Conservation (phyloP, 2,113 vertebrate species). For the Saccopteryx bilineata region DNA sequence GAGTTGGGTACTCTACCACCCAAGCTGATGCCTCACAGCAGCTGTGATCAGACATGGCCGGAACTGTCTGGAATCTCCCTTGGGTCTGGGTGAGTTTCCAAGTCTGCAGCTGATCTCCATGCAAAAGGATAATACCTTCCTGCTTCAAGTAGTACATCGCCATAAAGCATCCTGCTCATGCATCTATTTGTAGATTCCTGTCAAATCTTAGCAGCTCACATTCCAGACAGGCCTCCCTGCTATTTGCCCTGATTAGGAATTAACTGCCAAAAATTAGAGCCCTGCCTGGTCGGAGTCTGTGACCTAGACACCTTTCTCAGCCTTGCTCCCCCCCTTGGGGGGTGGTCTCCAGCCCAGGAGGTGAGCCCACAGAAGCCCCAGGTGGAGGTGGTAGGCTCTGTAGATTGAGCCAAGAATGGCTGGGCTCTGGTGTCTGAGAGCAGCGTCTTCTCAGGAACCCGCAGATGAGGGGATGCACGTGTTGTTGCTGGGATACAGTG, state of each 20-base stretch:
- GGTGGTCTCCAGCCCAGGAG: background rate
- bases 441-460: slow-evolving; percentile 41
- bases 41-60: background rate
- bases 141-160: background rate
- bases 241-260: background rate
- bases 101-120: background rate
- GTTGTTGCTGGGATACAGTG: slow-evolving; percentile 80
- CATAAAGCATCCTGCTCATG: no score
- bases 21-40: background rate
- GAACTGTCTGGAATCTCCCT: accelerated
- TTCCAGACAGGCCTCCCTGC: background rate
- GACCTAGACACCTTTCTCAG: background rate
- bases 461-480: slow-evolving; percentile 59
- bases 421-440: slow-evolving; percentile 46
- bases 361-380: background rate
- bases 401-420: background rate
- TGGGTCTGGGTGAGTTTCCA: background rate
- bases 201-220: background rate
- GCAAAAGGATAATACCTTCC: background rate
- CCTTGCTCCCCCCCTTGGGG: no score
- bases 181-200: background rate
- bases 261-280: background rate
- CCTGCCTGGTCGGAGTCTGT: background rate
- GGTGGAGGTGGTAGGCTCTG: background rate
- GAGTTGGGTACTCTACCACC: background rate